Conservation (phyloP, 1,140 invertebrate species). For the Andricus grossulariae region DNA sequence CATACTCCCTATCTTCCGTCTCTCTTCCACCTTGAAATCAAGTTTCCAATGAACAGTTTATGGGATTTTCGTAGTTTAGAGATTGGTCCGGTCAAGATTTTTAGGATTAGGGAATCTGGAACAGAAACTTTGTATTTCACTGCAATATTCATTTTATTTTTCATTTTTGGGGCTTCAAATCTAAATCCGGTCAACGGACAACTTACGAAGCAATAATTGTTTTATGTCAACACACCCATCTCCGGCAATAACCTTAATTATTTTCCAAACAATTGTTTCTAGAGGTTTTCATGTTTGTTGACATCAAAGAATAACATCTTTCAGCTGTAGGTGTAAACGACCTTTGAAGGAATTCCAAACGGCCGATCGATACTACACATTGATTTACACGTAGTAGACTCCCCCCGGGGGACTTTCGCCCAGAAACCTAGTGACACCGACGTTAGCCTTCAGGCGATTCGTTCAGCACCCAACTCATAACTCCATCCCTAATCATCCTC, state of each 20-base stretch:
- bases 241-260: too few relatives aligned
- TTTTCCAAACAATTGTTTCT: too few relatives aligned
- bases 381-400: slow-evolving; percentile 61
- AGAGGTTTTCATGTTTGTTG: background rate
- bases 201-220: too few relatives aligned
- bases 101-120: background rate
- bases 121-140: too few relatives aligned
- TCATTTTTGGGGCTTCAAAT: background rate
- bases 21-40: background rate
- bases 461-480: slow-evolving; percentile 24
- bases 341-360: background rate
- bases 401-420: slow-evolving; percentile 55
- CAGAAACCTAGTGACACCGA: slow-evolving; percentile 65
- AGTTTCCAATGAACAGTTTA: slow-evolving; percentile 3
- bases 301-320: background rate
- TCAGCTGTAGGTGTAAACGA: background rate
- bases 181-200: too few relatives aligned
- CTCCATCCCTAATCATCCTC: slow-evolving; percentile 39
- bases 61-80: background rate
- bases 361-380: slow-evolving; percentile 36
- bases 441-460: slow-evolving; percentile 42
- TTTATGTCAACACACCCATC: too few relatives aligned
- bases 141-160: background rate
- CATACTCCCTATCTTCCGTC: slow-evolving; percentile 6
- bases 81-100: background rate